phyloP scores from a whole-genome alignment of 2,113 vertebrate genomes.

The Chrysemys picta region DNA sequence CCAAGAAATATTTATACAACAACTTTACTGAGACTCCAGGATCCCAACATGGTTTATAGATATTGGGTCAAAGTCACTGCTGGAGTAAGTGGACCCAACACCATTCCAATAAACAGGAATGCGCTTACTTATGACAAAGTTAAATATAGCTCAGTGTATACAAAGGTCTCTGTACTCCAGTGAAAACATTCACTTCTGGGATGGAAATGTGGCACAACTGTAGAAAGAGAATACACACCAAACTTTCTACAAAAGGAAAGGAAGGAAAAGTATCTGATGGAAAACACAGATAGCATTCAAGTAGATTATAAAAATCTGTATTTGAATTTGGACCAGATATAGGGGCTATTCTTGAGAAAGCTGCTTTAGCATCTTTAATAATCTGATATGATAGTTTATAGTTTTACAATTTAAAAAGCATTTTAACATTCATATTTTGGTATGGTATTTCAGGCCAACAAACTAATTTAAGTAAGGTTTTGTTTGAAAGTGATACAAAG shows the following conservation, averaged over 20 bases:
- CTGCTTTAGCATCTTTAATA: neutral
- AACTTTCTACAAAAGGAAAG: neutral
- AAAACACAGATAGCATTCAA: neutral
- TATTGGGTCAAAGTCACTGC: no score
- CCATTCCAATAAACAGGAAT: neutral
- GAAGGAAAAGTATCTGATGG: fast-evolving
- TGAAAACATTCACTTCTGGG: neutral
- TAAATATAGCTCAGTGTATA: neutral
- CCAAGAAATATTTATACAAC: no score
- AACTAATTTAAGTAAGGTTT: neutral
- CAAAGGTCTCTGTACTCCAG: neutral
- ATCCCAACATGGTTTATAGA: no score
- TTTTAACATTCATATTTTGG: neutral
- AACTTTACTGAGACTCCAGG: no score
- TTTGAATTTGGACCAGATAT: neutral
- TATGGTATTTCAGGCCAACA: neutral
- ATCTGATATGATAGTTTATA: neutral
- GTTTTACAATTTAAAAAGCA: neutral
- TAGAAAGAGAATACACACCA: neutral
- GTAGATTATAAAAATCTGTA: fast-evolving
- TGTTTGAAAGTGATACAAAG: constrained; percentile 29
- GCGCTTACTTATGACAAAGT: neutral
- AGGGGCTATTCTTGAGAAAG: neutral
- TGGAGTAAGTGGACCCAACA: no score
- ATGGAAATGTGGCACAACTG: neutral